Evolutionary conservation across 2,888 invertebrate genomes (phyloP).

Genomic region (Labia minor): DNA sequence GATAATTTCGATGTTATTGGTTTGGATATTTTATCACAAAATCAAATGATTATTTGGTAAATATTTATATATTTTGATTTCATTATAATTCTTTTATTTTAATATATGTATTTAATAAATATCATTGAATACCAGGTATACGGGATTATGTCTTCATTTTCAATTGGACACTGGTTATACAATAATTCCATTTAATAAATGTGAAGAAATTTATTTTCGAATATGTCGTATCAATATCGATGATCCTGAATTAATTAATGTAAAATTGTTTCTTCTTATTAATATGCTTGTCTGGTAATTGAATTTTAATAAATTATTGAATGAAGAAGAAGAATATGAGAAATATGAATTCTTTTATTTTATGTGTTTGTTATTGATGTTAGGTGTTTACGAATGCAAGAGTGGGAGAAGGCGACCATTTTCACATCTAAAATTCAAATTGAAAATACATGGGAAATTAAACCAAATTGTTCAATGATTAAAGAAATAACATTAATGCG

Average conservation of each 20-base stretch:
- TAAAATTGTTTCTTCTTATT: not conserved
- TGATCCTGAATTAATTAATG: not conserved
- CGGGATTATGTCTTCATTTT: constrained; percentile 44
- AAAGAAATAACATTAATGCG: not conserved
- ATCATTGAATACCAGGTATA: too few species aligned
- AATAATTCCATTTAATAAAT: constrained; percentile 40
- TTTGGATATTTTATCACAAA: not conserved
- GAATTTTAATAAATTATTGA: too few species aligned
- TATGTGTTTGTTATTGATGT: not conserved
- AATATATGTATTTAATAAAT: too few species aligned
- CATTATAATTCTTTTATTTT: too few species aligned
- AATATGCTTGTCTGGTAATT: not conserved
- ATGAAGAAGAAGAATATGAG: too few species aligned
- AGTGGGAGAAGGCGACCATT: not conserved
- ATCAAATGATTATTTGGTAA: not conserved
- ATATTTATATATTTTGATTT: not conserved
- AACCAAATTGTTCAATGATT: not conserved
- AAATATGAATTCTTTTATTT: too few species aligned
- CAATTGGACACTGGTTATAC: constrained; percentile 49
- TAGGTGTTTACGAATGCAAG: not conserved
- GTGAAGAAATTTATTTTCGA: constrained; percentile 44
- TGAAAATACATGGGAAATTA: not conserved
- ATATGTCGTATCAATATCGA: constrained; percentile 36
- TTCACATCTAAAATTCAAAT: not conserved
- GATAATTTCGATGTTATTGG: not conserved